Base-by-base conservation (phyloP, 2,797 vertebrate genomes). In the Cercopithecus neglectus region DNA sequence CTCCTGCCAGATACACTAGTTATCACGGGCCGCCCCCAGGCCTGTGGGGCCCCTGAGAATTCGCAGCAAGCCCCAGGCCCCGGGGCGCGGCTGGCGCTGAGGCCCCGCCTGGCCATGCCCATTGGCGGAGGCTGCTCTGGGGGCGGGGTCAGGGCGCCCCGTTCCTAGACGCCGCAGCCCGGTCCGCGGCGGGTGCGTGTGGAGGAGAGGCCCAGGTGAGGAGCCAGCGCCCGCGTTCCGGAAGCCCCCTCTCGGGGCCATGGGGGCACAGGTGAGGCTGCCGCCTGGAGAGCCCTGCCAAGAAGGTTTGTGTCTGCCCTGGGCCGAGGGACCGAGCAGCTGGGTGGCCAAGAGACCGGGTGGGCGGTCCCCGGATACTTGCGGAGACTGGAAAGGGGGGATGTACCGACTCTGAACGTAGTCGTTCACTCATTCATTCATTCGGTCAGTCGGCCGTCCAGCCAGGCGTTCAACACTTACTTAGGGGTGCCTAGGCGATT, bases 221-320 rank as follows among this genome's bases (percentile, higher is more conserved):
- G 3, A 57, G n/a, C 11, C 8, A 33, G 19, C 8, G 5, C 36
- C 24, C 0, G 61, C 26, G 2, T 24, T 21, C 4, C 12, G 64
- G 44, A 67, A 90, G 86, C 94, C 59, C 8, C 6, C 16, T 14
- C 28, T 6, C 8, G 64, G 64, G 85, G 82, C 59, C 87, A 98
- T 98, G 98, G 98, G 36, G 81, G 84, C 28, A 14, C 94, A 82
- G 88, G 95, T 98, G 97, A 94, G 86, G 70, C 92, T 91, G 96
- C 95, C 93, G 2, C 86, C 79, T 5, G 97, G 75, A 19, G 61
- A 92, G 55, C 48, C 92, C 12, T 98, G 98, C 95, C 86, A 75
- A 12, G 91, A 96, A 96, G 98, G 98, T 98, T 87, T 97, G 98
- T 92, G 67, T 57, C 17, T 53, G 78, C 48, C 41, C 28, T 13